Percentiles rank a stretch among this genome's conserved stretches.
Conservation (phyloP, 1,140 invertebrate genomes). For the Uloborus diversus region DNA sequence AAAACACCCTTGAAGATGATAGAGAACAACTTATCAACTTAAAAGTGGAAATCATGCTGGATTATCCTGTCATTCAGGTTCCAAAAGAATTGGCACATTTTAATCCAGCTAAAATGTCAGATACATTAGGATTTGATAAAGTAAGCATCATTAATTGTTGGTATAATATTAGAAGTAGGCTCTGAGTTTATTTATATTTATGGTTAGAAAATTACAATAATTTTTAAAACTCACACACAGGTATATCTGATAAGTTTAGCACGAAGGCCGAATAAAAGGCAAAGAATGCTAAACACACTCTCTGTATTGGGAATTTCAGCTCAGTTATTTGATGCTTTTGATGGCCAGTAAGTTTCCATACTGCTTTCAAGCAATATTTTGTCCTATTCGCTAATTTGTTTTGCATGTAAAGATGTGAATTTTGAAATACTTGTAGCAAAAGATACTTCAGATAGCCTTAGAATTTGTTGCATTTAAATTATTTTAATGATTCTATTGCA, state of each 20-base stretch:
- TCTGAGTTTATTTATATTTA: background rate
- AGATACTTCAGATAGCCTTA: no score
- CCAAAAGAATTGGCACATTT: conserved; percentile 32
- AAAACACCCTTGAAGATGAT: conserved; percentile 74
- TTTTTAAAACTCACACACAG: conserved; percentile 59
- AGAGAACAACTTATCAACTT: conserved; percentile 79
- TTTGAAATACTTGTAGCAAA: no score
- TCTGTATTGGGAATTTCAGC: conserved; percentile 81
- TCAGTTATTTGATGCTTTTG: conserved; percentile 81
- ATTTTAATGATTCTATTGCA: no score
- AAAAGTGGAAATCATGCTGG: conserved; percentile 75
- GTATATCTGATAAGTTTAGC: conserved; percentile 93
- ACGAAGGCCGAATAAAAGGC: conserved; percentile 78
- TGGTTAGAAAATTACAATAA: background rate
- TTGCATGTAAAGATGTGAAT: conserved; percentile 27
- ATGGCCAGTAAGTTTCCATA: conserved; percentile 78
- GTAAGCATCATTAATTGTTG: conserved; percentile 5
- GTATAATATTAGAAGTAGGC: no score
- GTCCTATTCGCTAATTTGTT: background rate
- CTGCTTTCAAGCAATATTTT: conserved; percentile 24
- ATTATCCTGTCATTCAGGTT: conserved; percentile 17
- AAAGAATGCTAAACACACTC: conserved; percentile 81
- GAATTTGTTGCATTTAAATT: no score
- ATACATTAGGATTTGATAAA: conserved; percentile 52
- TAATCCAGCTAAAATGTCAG: background rate